phyloP scores from a whole-genome alignment of 2,888 invertebrate genomes.

The Thymelicus lineola region DNA sequence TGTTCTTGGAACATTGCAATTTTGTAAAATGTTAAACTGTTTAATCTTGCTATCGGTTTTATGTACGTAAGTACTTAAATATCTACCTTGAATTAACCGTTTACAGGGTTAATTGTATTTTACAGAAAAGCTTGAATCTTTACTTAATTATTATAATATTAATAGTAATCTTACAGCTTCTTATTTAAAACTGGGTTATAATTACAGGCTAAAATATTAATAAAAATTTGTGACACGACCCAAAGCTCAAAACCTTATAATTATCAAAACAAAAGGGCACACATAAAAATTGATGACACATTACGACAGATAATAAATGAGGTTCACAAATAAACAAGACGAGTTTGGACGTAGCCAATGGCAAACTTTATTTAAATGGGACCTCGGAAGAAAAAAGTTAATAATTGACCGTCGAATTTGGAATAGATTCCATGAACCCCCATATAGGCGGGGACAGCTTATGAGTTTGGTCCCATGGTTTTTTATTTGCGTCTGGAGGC shows the following conservation, averaged over 20 bases:
- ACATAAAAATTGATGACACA: constrained; percentile 36
- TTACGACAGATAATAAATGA: constrained; percentile 37
- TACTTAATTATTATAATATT: too few species aligned
- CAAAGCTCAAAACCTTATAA: constrained; percentile 22
- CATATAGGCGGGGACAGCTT: constrained; percentile 74
- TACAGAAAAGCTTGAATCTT: too few species aligned
- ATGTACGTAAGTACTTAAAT: background rate
- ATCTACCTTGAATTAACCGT: background rate
- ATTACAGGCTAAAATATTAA: background rate
- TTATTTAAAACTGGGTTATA: background rate
- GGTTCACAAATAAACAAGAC: constrained; percentile 36
- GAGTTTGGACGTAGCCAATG: constrained; percentile 52
- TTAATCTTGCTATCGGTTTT: constrained; percentile 6
- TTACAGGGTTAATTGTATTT: too few species aligned
- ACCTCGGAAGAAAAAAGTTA: constrained; percentile 61
- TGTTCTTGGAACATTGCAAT: constrained; percentile 46
- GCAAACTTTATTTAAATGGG: constrained; percentile 61
- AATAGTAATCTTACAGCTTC: too few species aligned
- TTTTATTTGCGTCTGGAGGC: constrained; percentile 74
- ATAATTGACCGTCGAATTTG: constrained; percentile 64
- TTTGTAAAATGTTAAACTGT: constrained; percentile 47
- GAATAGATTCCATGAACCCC: constrained; percentile 62
- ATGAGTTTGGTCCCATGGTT: constrained; percentile 59
- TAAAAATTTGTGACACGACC: background rate
- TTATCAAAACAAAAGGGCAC: constrained; percentile 24